phyloP scores from a whole-genome alignment of 2,797 vertebrate genomes.

The Poecile montanus region DNA sequence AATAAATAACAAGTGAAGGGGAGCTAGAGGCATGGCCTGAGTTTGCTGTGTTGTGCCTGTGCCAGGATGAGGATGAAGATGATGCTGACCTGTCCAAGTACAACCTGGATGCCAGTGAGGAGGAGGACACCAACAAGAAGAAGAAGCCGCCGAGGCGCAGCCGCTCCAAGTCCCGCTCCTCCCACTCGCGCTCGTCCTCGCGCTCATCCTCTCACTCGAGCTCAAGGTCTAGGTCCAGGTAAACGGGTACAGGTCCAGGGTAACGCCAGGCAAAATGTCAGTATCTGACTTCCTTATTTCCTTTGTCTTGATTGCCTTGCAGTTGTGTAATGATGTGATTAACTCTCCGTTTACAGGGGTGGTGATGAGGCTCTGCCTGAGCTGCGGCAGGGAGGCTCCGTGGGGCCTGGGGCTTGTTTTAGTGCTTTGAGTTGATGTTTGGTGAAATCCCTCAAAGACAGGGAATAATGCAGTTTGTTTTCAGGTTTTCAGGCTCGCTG shows the following conservation, averaged over 20 bases:
- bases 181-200: slow-evolving; percentile 88
- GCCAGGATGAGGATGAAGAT: slow-evolving; percentile 89
- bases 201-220: slow-evolving; percentile 94
- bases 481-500: not conserved
- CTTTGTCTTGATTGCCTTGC: slow-evolving; percentile 69
- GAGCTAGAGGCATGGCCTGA: accelerated
- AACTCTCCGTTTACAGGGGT: not conserved
- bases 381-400: not conserved
- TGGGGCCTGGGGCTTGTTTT: not conserved
- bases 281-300: slow-evolving; percentile 95
- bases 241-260: slow-evolving; percentile 99
- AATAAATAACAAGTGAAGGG: not conserved
- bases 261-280: slow-evolving; percentile 99
- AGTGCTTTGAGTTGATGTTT: not conserved
- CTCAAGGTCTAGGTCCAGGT: slow-evolving; percentile 99
- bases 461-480: not conserved
- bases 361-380: not conserved
- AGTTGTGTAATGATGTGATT: slow-evolving; percentile 39
- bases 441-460: not conserved
- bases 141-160: slow-evolving; percentile 84
- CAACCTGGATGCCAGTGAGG: slow-evolving; percentile 90
- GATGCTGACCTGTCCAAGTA: slow-evolving; percentile 97
- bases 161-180: slow-evolving; percentile 88
- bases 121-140: slow-evolving; percentile 81
- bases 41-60: not conserved